Percentiles rank a stretch among this genome's conserved stretches.
Evolutionary conservation across 2,888 invertebrate genomes (phyloP).

Genomic region (Xanthia icteritia): DNA sequence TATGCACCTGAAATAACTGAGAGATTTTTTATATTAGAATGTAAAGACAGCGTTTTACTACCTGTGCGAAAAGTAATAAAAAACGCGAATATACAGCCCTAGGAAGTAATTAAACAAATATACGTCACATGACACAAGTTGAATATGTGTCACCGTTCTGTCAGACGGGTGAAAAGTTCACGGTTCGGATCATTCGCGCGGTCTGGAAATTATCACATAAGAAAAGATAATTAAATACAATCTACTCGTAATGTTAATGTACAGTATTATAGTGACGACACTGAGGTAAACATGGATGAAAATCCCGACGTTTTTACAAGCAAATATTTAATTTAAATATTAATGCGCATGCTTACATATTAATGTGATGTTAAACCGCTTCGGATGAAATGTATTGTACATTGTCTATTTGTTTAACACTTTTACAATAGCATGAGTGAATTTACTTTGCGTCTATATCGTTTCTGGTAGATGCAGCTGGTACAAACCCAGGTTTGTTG

Average conservation of each 20-base stretch:
- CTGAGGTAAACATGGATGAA: conserved; percentile 42
- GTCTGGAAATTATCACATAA: conserved; percentile 42
- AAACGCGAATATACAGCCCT: conserved; percentile 24
- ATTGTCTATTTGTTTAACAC: conserved; percentile 13
- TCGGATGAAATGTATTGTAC: conserved; percentile 35
- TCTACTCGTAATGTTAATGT: conserved; percentile 28
- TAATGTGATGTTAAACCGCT: conserved; percentile 29
- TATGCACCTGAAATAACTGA: neutral
- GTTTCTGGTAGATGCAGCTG: conserved; percentile 23
- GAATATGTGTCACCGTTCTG: conserved; percentile 44
- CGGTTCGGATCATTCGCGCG: conserved; percentile 16
- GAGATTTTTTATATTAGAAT: neutral
- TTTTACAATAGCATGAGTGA: conserved; percentile 40
- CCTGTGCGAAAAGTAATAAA: conserved; percentile 35
- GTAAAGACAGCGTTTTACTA: neutral
- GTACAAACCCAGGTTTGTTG: conserved; percentile 26
- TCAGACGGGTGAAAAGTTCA: conserved; percentile 34
- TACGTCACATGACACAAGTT: conserved; percentile 25
- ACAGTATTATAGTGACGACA: conserved; percentile 31
- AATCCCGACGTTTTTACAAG: conserved; percentile 17
- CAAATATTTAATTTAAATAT: conserved; percentile 57
- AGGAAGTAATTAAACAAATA: conserved; percentile 54
- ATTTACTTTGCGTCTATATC: conserved; percentile 31
- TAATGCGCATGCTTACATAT: conserved; percentile 40
- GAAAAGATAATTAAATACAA: conserved; percentile 28